Percentiles rank a stretch among this genome's conserved stretches.
Conservation (phyloP, 2,888 invertebrate genomes). For the Tholera decimalis region DNA sequence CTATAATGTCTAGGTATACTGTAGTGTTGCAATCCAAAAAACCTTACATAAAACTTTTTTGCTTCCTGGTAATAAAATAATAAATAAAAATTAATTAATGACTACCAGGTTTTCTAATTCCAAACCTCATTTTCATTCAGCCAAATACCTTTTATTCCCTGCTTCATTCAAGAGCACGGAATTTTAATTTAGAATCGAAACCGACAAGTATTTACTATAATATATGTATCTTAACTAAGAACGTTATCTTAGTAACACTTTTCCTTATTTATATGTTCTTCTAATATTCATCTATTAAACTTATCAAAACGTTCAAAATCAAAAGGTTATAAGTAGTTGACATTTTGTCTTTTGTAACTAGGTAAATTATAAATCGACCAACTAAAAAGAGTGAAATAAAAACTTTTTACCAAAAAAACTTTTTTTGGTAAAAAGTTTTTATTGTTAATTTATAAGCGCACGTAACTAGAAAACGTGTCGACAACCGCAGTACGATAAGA, state of each 20-base stretch:
- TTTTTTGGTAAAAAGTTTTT: too few species aligned
- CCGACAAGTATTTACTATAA: background rate
- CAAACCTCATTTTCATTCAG: background rate
- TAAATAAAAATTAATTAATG: too few species aligned
- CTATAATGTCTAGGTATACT: background rate
- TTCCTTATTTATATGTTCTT: constrained; percentile 32
- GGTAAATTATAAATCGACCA: too few species aligned
- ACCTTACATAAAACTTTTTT: background rate
- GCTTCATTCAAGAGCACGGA: constrained; percentile 18
- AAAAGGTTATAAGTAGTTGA: too few species aligned
- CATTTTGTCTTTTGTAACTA: too few species aligned
- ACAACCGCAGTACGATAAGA: too few species aligned
- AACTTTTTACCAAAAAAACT: too few species aligned
- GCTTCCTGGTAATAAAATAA: too few species aligned
- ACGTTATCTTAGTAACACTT: constrained; percentile 22
- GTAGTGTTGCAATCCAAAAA: too few species aligned
- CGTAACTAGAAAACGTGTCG: too few species aligned
- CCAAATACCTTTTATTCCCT: background rate
- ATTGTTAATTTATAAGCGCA: too few species aligned
- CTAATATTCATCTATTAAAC: background rate
- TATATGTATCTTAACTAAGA: background rate
- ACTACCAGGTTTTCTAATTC: constrained; percentile 10
- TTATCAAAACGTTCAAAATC: constrained; percentile 15
- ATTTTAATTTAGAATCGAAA: constrained; percentile 29
- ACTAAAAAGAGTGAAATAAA: too few species aligned